Evolutionary conservation across 2,113 vertebrate genomes (phyloP).

Genomic region (Macquaria ambigua): DNA sequence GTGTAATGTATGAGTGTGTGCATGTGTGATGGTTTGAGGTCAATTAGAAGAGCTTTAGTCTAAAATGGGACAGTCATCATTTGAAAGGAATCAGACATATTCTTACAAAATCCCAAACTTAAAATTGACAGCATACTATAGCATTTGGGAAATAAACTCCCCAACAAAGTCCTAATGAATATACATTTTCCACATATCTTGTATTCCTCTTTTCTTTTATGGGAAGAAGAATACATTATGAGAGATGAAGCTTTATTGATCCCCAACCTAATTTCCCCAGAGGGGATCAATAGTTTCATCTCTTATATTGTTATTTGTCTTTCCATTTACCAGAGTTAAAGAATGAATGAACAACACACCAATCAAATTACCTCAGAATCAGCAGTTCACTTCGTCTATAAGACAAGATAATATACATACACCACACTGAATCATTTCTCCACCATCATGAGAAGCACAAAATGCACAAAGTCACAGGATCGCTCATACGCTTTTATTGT

Average conservation of each 20-base stretch:
- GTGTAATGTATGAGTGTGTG: slow-evolving; percentile 11
- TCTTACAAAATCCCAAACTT: not conserved
- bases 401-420: not conserved
- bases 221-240: slow-evolving; percentile 6
- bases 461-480: slow-evolving; percentile 28
- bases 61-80: slow-evolving; percentile 2
- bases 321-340: slow-evolving; percentile 10
- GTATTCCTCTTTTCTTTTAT: not conserved
- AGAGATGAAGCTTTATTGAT: slow-evolving; percentile 35
- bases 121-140: not conserved
- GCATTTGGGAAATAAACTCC: not conserved
- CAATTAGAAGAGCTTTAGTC: not conserved
- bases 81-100: not conserved
- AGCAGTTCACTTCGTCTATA: not conserved
- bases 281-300: slow-evolving; percentile 20
- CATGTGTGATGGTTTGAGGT: not conserved
- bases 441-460: slow-evolving; percentile 23
- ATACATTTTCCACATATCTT: not conserved
- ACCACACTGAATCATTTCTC: not conserved
- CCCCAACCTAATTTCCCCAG: slow-evolving; percentile 7
- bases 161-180: slow-evolving; percentile 2
- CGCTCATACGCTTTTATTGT: slow-evolving; percentile 73
- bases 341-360: slow-evolving; percentile 18
- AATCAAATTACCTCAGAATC: slow-evolving; percentile 6
- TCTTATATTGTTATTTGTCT: slow-evolving; percentile 16